Evolutionary conservation across 2,113 vertebrate genomes (phyloP), one percentile per base, ranked within the genome.

Genomic region (Pogona vitticeps): DNA sequence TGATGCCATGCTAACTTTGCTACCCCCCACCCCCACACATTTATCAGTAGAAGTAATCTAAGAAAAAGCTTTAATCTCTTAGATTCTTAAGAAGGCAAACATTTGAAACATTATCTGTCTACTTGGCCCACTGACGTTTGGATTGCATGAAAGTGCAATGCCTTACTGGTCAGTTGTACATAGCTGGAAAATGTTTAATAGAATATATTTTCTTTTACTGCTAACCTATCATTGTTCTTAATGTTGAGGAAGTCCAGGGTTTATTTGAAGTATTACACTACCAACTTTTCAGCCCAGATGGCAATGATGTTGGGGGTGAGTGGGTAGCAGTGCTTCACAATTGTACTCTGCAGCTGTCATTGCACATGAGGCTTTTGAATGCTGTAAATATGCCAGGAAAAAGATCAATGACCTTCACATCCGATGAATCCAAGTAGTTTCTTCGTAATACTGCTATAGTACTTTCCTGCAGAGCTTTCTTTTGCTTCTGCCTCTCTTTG

Each of bases 381-480:
- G 28, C 78, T 42, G n/a, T 7, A 72, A 33, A 31, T 0, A 0
- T 75, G 46, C 33, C 0, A 28, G 0, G 6, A 38, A 3, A 46
- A 90, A 77, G 38, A 63, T 36, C 65, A 77, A 52, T 56, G n/a
- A 63, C 21, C 0, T n/a, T 40, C 23, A 75, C 59, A 75, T 77
- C 78, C 56, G 26, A 31, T 65, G 2, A 72, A n/a, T 42, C 4
- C 77, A 46, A 83, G n/a, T 8, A n/a, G 88, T 85, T 52, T 81
- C 15, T 75, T 86, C 75, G 42, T 81, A 31, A 15, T 46, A 26
- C 77, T 80, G 56, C n/a, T n/a, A n/a, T n/a, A n/a, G n/a, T n/a
- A n/a, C n/a, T n/a, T n/a, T n/a, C n/a, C n/a, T n/a, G n/a, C n/a
- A n/a, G n/a, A n/a, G n/a, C n/a, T n/a, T 23, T 42, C 38, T 42